A percentile compares a stretch with the other conserved stretches of the same genome.
phyloP scores from a whole-genome alignment of 2,113 vertebrate species.

The Riparia riparia region DNA sequence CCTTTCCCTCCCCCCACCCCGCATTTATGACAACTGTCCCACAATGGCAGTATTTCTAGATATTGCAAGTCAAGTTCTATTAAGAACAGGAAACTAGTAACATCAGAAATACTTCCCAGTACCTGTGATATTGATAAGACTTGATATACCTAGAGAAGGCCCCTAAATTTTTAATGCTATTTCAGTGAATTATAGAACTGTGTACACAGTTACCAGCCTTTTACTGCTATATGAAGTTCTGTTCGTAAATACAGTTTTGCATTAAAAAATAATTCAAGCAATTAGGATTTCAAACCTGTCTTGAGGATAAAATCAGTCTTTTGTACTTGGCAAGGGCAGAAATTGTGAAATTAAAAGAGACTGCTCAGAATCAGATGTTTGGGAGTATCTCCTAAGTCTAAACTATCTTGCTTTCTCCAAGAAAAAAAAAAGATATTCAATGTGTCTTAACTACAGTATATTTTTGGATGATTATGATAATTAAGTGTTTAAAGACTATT shows the following conservation, averaged over 20 bases:
- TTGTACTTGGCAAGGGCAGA: neutral
- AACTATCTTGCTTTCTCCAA: neutral
- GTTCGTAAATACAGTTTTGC: neutral
- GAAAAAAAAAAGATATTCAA: neutral
- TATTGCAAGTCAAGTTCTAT: neutral
- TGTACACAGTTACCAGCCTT: neutral
- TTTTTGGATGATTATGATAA: neutral
- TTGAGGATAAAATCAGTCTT: neutral
- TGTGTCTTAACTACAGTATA: neutral
- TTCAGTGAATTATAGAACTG: neutral
- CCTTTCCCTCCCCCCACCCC: fast-evolving
- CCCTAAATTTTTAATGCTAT: neutral
- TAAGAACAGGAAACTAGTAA: neutral
- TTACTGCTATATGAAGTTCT: neutral
- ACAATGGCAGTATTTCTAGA: neutral
- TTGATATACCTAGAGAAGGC: neutral
- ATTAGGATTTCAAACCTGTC: neutral
- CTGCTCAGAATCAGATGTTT: neutral
- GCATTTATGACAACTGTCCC: neutral
- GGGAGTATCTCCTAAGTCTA: neutral
- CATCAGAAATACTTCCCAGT: neutral
- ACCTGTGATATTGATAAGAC: neutral
- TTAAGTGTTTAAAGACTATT: constrained; percentile 15
- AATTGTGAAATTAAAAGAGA: neutral
- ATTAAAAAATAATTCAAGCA: neutral